Conservation (phyloP, 2,113 vertebrate species). For the Sorex araneus region DNA sequence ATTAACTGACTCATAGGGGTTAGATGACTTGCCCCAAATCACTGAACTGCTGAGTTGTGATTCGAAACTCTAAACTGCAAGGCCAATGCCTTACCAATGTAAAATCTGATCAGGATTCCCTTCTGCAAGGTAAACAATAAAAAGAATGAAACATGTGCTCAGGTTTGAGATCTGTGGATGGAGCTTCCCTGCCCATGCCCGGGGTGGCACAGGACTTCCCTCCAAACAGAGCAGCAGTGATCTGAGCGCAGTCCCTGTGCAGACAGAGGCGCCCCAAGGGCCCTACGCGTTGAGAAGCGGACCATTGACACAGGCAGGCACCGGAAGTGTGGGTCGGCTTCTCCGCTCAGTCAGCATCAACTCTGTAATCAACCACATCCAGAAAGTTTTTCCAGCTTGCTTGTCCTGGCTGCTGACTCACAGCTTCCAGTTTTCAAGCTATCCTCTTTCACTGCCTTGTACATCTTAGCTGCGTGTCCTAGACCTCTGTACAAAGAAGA, state of each 20-base stretch:
- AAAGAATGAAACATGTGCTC: background rate
- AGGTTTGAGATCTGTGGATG: no score
- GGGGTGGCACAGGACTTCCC: background rate
- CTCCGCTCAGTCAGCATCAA: background rate
- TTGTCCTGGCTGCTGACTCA: slow-evolving; percentile 6
- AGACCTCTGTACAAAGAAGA: background rate
- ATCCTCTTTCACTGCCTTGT: background rate
- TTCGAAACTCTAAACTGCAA: no score
- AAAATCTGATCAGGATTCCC: background rate
- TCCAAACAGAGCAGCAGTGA: background rate
- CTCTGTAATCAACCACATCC: slow-evolving; percentile 7
- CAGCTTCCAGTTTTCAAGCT: background rate
- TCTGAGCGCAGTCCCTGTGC: background rate
- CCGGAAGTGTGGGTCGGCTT: background rate
- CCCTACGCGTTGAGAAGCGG: background rate
- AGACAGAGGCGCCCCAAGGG: background rate
- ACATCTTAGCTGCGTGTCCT: background rate
- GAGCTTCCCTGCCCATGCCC: background rate
- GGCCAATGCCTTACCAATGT: no score
- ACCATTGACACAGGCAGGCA: background rate
- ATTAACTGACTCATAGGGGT: background rate
- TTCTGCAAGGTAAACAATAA: background rate
- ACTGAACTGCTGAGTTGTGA: background rate
- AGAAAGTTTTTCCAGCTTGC: background rate
- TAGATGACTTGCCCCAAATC: background rate